A percentile compares a stretch with the other conserved stretches of the same genome.
These are phyloP conservation scores for Mus pahari DNA, from an alignment of 2,113 vertebrate species.

Conservation along the genomic window DNA sequence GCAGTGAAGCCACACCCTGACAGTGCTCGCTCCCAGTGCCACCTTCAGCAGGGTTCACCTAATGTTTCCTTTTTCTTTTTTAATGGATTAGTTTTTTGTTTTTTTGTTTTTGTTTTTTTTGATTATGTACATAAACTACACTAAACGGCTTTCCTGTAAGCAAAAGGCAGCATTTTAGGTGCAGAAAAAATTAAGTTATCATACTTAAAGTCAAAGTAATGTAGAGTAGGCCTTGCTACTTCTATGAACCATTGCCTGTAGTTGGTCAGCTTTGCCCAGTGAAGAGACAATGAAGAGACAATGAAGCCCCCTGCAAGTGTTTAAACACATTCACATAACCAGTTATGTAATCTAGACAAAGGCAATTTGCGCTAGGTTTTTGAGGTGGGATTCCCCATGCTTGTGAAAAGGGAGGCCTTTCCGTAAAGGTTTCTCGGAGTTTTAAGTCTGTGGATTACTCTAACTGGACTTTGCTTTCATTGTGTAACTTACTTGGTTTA, in stretches of 20 bases:
- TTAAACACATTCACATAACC: not conserved
- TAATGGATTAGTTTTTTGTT: not conserved
- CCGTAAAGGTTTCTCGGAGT: not conserved
- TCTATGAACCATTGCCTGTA: too few relatives aligned
- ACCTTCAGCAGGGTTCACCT: not conserved
- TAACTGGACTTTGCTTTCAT: not conserved
- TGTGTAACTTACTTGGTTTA: not conserved
- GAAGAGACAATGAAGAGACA: not conserved
- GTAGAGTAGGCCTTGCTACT: not conserved
- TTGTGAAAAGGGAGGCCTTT: not conserved
- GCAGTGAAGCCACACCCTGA: not conserved
- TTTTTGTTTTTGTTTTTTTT: slow-evolving; percentile 12
- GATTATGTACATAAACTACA: slow-evolving; percentile 44
- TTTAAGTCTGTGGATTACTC: not conserved
- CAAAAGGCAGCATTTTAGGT: slow-evolving; percentile 56
- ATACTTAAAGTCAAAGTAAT: slow-evolving; percentile 8
- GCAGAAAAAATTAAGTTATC: not conserved
- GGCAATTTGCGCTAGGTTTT: not conserved
- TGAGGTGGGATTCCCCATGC: not conserved
- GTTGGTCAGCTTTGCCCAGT: too few relatives aligned
- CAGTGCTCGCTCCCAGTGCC: not conserved
- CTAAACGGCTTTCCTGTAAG: slow-evolving; percentile 46
- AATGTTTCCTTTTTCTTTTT: not conserved
- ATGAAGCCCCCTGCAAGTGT: not conserved
- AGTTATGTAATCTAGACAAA: not conserved